Conservation (phyloP, 2,797 vertebrate species). For the Paguma larvata region DNA sequence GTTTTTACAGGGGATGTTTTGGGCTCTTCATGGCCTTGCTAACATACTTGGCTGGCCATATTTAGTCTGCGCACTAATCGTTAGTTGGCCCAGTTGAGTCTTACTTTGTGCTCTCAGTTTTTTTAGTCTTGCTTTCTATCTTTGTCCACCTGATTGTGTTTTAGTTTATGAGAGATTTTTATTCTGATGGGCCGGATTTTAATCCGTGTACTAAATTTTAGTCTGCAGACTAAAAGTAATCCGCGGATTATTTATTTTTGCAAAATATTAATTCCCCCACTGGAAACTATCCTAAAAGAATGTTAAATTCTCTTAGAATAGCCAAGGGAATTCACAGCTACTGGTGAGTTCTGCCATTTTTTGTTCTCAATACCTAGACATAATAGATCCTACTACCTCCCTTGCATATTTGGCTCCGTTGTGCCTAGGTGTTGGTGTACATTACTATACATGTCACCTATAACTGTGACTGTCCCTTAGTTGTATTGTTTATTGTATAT, state of each 20-base stretch:
- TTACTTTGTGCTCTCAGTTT: conserved; percentile 87
- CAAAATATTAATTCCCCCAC: conserved; percentile 89
- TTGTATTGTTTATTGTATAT: conserved; percentile 84
- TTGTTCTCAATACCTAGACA: conserved; percentile 83
- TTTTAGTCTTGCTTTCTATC: conserved; percentile 83
- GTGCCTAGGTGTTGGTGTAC: conserved; percentile 85
- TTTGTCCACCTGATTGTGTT: conserved; percentile 86
- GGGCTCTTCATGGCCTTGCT: conserved; percentile 88
- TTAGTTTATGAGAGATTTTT: conserved; percentile 85
- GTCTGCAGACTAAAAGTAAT: conserved; percentile 92
- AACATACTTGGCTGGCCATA: conserved; percentile 88
- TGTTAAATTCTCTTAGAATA: conserved; percentile 68
- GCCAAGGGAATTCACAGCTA: conserved; percentile 84
- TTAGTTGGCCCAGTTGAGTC: conserved; percentile 88
- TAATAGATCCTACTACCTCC: conserved; percentile 77
- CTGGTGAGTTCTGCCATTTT: conserved; percentile 67
- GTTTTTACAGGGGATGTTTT: conserved; percentile 78
- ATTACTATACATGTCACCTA: conserved; percentile 80
- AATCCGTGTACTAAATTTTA: conserved; percentile 91
- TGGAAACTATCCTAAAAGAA: conserved; percentile 89
- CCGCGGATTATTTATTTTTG: conserved; percentile 92
- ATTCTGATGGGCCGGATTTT: conserved; percentile 88
- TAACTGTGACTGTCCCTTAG: conserved; percentile 86
- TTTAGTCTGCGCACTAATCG: conserved; percentile 91
- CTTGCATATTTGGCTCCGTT: conserved; percentile 77